Conservation (phyloP, 2,888 invertebrate genomes). For the Leptopilina drosophilae region DNA sequence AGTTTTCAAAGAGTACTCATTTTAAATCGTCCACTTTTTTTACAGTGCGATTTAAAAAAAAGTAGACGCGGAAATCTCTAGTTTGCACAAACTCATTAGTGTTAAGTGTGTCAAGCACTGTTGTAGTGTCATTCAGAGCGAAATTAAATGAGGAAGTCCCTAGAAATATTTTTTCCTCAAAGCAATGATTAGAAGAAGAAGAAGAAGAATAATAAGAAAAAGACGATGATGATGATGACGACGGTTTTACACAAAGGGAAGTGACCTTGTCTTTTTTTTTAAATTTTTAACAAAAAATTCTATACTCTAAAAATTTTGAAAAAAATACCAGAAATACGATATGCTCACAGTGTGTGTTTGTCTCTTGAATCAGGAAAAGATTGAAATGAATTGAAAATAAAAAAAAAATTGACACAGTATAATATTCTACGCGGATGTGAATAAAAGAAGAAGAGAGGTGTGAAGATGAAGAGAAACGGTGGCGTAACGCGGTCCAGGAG, state of each 20-base stretch:
- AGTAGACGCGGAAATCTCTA: background rate
- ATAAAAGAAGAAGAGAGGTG: slow-evolving; percentile 43
- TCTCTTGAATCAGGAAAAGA: no score
- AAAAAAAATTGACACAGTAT: slow-evolving; percentile 49
- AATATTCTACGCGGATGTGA: slow-evolving; percentile 52
- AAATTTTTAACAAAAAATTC: no score
- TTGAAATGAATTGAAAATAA: background rate
- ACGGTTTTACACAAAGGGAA: slow-evolving; percentile 39
- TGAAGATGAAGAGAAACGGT: slow-evolving; percentile 42
- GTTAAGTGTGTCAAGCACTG: background rate
- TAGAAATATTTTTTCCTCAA: background rate
- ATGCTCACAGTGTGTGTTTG: no score
- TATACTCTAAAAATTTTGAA: no score
- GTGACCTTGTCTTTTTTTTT: slow-evolving; percentile 46
- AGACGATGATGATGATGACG: background rate
- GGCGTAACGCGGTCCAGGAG: slow-evolving; percentile 49
- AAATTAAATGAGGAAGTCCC: slow-evolving; percentile 13
- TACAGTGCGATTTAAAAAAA: no score
- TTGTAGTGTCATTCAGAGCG: background rate
- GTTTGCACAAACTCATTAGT: slow-evolving; percentile 23
- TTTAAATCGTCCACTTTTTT: no score
- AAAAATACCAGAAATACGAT: no score
- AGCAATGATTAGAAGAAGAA: background rate
- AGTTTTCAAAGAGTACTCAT: no score
- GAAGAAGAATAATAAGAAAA: background rate